A percentile compares a stretch with the other conserved stretches of the same genome.
Conservation (phyloP, 2,888 invertebrate genomes). For the Geophilus truncorum region DNA sequence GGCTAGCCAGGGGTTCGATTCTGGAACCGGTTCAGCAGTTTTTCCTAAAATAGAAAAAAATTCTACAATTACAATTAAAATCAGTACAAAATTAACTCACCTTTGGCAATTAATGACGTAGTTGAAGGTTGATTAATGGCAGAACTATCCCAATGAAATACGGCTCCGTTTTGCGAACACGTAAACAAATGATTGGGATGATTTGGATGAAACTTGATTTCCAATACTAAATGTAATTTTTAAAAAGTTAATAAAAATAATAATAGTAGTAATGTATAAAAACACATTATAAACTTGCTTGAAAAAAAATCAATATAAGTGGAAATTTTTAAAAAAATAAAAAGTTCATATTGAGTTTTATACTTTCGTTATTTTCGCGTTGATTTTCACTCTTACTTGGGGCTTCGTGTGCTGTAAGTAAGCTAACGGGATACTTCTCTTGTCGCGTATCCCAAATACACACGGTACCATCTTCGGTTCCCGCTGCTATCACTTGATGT, state of each 20-base stretch:
- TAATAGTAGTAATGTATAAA: too few relatives aligned
- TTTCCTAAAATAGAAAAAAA: background rate
- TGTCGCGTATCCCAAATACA: constrained; percentile 87
- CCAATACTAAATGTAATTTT: constrained; percentile 73
- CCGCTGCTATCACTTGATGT: constrained; percentile 75
- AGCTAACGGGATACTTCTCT: constrained; percentile 73
- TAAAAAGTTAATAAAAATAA: too few relatives aligned
- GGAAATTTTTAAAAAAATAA: too few relatives aligned
- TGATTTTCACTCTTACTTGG: background rate
- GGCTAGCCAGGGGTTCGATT: constrained; percentile 59
- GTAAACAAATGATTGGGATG: constrained; percentile 79
- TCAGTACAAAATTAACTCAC: background rate
- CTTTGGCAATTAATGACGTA: background rate
- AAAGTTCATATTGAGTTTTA: too few relatives aligned
- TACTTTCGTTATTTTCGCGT: too few relatives aligned
- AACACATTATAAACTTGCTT: too few relatives aligned
- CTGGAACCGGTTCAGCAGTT: background rate
- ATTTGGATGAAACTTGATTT: constrained; percentile 79
- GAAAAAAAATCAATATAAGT: too few relatives aligned
- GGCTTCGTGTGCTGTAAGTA: constrained; percentile 58
- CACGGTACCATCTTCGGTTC: constrained; percentile 78
- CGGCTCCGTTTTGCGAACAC: constrained; percentile 71
- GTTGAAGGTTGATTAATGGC: background rate
- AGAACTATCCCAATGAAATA: constrained; percentile 71
- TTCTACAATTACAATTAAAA: too few relatives aligned